Conservation (phyloP, 2,797 vertebrate species). For the Falco berigora region DNA sequence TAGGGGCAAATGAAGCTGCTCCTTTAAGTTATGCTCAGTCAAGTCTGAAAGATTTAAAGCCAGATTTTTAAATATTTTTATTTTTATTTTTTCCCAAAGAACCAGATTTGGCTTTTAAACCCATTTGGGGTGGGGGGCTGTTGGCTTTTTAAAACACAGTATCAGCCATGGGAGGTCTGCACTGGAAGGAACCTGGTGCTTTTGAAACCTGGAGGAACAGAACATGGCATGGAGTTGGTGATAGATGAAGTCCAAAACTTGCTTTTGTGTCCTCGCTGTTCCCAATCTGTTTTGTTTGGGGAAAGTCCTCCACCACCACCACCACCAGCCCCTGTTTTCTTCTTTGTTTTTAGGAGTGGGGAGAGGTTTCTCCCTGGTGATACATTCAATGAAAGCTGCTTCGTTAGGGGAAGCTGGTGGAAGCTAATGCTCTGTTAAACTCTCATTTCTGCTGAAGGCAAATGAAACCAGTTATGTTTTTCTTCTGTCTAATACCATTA, state of each 20-base stretch:
- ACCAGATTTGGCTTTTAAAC: background rate
- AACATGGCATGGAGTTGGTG: accelerated
- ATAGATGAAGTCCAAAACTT: background rate
- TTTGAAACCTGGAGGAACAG: background rate
- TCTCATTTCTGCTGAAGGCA: background rate
- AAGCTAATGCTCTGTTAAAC: background rate
- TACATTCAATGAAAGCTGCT: background rate
- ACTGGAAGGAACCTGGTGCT: background rate
- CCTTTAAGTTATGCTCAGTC: background rate
- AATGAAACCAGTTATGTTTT: background rate
- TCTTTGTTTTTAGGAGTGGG: background rate
- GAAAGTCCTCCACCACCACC: background rate
- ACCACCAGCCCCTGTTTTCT: no score
- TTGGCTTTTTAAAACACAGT: background rate
- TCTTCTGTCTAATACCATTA: background rate
- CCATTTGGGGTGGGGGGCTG: background rate
- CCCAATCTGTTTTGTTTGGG: background rate
- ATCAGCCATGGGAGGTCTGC: background rate
- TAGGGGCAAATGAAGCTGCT: background rate
- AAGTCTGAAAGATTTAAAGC: background rate
- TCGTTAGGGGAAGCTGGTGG: background rate
- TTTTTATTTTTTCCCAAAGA: background rate
- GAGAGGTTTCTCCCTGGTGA: background rate
- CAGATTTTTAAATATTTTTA: background rate
- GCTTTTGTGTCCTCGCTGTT: background rate